Percentiles rank a stretch among this genome's conserved stretches.
Evolutionary conservation across 2,113 vertebrate species (phyloP).

Genomic region (Myodes glareolus): DNA sequence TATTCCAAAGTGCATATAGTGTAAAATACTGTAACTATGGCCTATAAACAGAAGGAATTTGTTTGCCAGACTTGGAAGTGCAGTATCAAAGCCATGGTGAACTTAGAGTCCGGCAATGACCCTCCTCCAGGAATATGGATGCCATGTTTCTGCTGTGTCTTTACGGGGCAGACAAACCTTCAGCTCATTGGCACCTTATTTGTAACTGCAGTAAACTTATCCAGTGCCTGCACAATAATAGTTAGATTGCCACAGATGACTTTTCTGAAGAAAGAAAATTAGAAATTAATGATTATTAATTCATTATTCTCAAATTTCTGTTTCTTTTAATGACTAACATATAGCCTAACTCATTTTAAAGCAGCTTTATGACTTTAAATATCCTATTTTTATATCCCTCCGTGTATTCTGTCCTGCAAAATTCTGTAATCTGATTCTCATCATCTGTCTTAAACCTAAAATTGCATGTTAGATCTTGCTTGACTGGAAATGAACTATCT

Average conservation of each 20-base stretch:
- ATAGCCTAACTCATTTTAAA: neutral
- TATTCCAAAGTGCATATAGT: neutral
- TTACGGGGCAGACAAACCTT: too few species aligned
- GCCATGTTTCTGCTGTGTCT: neutral
- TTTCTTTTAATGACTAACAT: neutral
- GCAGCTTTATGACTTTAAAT: neutral
- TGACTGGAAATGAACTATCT: neutral
- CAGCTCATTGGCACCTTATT: neutral
- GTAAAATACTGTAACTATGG: neutral
- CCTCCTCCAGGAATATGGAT: accelerated
- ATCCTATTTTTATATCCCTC: neutral
- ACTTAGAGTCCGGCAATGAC: neutral
- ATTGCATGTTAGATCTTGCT: neutral
- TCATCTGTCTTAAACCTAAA: neutral
- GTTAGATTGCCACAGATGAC: neutral
- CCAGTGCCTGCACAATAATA: neutral
- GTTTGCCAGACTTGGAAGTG: neutral
- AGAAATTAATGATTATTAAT: neutral
- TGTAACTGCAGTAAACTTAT: neutral
- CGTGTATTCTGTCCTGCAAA: neutral
- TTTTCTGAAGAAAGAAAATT: neutral
- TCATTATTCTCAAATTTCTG: neutral
- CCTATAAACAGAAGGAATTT: neutral
- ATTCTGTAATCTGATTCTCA: neutral
- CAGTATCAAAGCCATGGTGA: neutral